A percentile compares a stretch with the other conserved stretches of the same genome.
These are phyloP conservation scores for Myiagra hebetior DNA, from an alignment of 2,113 vertebrate species.

Conservation along the genomic window DNA sequence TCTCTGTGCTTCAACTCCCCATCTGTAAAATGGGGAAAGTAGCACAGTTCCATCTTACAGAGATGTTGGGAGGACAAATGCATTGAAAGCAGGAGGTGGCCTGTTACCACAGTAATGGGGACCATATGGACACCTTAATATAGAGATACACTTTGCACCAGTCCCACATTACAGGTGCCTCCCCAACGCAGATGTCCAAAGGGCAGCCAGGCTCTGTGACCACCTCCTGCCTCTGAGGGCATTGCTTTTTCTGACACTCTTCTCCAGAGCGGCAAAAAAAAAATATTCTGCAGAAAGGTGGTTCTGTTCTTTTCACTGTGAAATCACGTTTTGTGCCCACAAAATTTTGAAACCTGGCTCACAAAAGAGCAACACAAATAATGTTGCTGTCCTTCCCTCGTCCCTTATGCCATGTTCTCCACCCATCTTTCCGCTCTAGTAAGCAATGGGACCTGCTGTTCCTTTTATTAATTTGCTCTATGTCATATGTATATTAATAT, in stretches of 20 bases:
- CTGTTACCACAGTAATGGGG: slow-evolving; percentile 67
- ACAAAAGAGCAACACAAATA: slow-evolving; percentile 24
- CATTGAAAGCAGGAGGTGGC: slow-evolving; percentile 63
- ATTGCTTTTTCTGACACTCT: not conserved
- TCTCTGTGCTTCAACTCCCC: slow-evolving; percentile 24
- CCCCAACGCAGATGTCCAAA: slow-evolving; percentile 56
- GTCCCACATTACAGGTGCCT: slow-evolving; percentile 62
- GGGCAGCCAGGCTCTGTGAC: slow-evolving; percentile 54
- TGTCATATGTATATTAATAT: slow-evolving; percentile 68
- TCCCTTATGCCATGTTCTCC: slow-evolving; percentile 62
- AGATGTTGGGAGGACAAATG: slow-evolving; percentile 64
- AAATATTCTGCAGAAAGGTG: not conserved
- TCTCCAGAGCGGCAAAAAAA: not conserved
- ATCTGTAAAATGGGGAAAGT: slow-evolving; percentile 45
- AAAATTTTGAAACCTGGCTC: slow-evolving; percentile 18
- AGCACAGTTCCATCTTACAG: slow-evolving; percentile 49
- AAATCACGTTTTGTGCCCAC: not conserved
- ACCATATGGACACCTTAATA: slow-evolving; percentile 66
- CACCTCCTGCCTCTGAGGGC: slow-evolving; percentile 42
- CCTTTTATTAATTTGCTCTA: slow-evolving; percentile 66
- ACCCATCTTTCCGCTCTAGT: slow-evolving; percentile 64
- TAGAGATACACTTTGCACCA: slow-evolving; percentile 57
- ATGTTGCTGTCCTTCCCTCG: slow-evolving; percentile 25
- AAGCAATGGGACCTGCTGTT: slow-evolving; percentile 66
- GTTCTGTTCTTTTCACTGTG: not conserved